Evolutionary conservation across 2,113 vertebrate genomes (phyloP).

Genomic region (Amblyornis subalaris): DNA sequence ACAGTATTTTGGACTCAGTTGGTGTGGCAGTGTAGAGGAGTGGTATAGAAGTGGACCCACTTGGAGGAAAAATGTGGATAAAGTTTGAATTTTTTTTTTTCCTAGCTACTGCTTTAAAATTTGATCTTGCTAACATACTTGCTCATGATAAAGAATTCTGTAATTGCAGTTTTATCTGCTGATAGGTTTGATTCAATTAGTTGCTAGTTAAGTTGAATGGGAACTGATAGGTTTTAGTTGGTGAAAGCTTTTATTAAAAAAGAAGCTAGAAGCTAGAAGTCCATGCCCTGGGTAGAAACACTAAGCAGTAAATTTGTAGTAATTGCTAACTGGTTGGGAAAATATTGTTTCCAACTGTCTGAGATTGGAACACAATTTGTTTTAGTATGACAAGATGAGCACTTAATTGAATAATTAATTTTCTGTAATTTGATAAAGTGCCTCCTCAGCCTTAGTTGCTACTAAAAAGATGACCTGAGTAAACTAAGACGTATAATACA

Average conservation of each 20-base stretch:
- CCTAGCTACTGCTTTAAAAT: background rate
- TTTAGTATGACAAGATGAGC: background rate
- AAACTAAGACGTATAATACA: background rate
- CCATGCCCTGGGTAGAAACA: background rate
- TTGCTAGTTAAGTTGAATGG: background rate
- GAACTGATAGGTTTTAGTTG: background rate
- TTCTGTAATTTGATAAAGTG: background rate
- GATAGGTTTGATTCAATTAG: background rate
- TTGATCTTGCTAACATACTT: background rate
- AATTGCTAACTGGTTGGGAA: background rate
- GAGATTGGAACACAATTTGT: background rate
- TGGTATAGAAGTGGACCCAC: background rate
- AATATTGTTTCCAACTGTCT: background rate
- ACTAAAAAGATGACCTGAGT: background rate
- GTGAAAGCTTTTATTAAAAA: background rate
- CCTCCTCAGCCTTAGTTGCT: background rate
- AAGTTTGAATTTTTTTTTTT: background rate
- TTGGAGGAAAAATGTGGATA: background rate
- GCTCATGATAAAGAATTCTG: background rate
- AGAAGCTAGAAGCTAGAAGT: background rate
- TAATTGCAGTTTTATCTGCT: background rate
- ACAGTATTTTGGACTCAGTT: background rate
- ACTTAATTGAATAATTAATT: conserved; percentile 17
- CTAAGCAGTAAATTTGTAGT: background rate
- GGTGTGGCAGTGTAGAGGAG: background rate